These are phyloP conservation scores for Centropus bengalensis DNA, from an alignment of 2,113 vertebrate species.

Conservation along the genomic window DNA sequence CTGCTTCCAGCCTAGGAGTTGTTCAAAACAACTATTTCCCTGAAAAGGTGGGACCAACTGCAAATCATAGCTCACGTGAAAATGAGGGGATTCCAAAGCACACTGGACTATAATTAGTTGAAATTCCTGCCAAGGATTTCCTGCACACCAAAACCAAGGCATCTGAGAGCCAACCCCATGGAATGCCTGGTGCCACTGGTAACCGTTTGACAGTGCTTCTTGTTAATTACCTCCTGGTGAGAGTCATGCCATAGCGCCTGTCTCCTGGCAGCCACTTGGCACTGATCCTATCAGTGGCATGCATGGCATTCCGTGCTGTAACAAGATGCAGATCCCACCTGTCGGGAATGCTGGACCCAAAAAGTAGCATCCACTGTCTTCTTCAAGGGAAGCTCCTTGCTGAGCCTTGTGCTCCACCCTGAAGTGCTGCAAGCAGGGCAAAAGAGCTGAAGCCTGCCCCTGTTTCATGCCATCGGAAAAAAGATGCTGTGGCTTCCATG, in stretches of 20 bases:
- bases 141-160: not conserved
- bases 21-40: not conserved
- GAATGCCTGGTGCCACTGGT: rapidly evolving
- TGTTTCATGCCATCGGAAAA: not conserved
- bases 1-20: not conserved
- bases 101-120: not conserved
- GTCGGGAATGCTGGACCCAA: not conserved
- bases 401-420: not conserved
- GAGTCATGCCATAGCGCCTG: not conserved
- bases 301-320: rapidly evolving
- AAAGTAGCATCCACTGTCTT: rapidly evolving
- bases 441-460: not conserved
- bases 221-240: not conserved
- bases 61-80: not conserved
- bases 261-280: rapidly evolving
- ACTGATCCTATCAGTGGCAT: rapidly evolving
- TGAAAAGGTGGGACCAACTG: not conserved
- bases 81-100: not conserved
- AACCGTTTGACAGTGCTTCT: not conserved
- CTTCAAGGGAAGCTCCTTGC: not conserved
- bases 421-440: not conserved
- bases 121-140: not conserved
- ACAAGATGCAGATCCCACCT: not conserved
- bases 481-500: not conserved
- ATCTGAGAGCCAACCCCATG: not conserved